These are phyloP conservation scores for Saccostrea glomerata DNA, from an alignment of 1,140 invertebrate species.

Conservation along the genomic window DNA sequence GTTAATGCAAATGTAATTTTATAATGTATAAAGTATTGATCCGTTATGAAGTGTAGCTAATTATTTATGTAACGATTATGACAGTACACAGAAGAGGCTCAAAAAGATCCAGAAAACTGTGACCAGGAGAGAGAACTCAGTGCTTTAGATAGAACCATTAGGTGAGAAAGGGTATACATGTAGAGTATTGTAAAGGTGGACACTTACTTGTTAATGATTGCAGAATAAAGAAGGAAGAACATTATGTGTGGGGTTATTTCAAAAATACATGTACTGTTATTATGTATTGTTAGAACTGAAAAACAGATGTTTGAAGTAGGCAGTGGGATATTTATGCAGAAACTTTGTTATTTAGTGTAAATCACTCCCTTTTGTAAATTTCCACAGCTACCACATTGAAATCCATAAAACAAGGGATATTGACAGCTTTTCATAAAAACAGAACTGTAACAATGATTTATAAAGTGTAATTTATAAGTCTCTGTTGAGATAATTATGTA, in stretches of 20 bases:
- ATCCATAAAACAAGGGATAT: too few relatives aligned
- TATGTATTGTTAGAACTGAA: neutral
- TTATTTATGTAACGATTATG: conserved; percentile 33
- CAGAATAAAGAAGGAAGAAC: neutral
- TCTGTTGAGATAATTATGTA: neutral
- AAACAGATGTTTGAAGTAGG: too few relatives aligned
- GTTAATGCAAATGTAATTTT: too few relatives aligned
- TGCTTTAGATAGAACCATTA: conserved; percentile 93
- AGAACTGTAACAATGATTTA: too few relatives aligned
- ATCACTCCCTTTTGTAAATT: too few relatives aligned
- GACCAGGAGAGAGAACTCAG: conserved; percentile 90
- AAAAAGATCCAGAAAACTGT: conserved; percentile 63
- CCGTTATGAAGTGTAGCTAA: neutral
- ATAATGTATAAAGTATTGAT: too few relatives aligned
- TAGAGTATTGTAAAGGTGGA: too few relatives aligned
- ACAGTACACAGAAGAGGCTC: conserved; percentile 67
- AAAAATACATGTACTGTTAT: neutral
- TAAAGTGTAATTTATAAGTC: neutral
- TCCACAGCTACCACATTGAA: too few relatives aligned
- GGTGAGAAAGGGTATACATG: conserved; percentile 76
- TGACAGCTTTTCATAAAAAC: too few relatives aligned
- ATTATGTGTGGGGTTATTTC: neutral
- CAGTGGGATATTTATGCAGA: too few relatives aligned
- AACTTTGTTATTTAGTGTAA: too few relatives aligned
- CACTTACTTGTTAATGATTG: neutral